A percentile compares a stretch with the other conserved stretches of the same genome.
Conservation (phyloP, 2,888 invertebrate species). For the Caenorhabditis afra region DNA sequence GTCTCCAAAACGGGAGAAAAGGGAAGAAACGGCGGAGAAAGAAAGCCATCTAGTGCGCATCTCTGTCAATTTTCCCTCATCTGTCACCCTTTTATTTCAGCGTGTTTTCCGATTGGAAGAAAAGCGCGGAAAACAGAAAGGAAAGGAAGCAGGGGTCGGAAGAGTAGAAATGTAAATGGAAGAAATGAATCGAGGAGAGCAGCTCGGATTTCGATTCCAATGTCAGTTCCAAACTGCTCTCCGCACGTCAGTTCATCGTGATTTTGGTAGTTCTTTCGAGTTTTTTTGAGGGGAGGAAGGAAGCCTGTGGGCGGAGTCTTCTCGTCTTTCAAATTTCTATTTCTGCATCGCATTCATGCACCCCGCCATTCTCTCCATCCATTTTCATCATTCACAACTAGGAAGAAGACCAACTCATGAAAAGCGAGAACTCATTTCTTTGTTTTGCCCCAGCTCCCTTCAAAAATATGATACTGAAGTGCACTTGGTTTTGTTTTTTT, state of each 20-base stretch:
- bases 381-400: conserved; percentile 32
- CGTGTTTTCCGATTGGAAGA: conserved; percentile 4
- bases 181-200: conserved; percentile 13
- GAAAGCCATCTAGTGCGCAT: conserved; percentile 28
- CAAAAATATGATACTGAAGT: conserved; percentile 29
- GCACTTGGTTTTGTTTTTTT: conserved; percentile 21
- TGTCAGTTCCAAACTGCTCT: conserved; percentile 18
- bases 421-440: not conserved
- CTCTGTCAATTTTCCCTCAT: conserved; percentile 34
- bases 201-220: not conserved
- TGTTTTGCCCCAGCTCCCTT: conserved; percentile 1
- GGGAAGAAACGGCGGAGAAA: conserved; percentile 16
- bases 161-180: conserved; percentile 11
- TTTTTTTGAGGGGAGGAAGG: conserved; percentile 32
- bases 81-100: conserved; percentile 44
- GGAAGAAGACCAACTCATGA: not conserved
- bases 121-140: conserved; percentile 27
- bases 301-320: conserved; percentile 22
- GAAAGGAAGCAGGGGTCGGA: not conserved
- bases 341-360: conserved; percentile 16
- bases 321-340: conserved; percentile 43
- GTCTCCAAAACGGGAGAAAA: conserved; percentile 53
- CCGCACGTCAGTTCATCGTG: conserved; percentile 19
- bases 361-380: conserved; percentile 9
- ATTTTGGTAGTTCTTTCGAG: conserved; percentile 13